Evolutionary conservation across 2,113 vertebrate species (phyloP), one percentile per base, ranked within the genome.

Genomic region (Andinoacara biseriatus): DNA sequence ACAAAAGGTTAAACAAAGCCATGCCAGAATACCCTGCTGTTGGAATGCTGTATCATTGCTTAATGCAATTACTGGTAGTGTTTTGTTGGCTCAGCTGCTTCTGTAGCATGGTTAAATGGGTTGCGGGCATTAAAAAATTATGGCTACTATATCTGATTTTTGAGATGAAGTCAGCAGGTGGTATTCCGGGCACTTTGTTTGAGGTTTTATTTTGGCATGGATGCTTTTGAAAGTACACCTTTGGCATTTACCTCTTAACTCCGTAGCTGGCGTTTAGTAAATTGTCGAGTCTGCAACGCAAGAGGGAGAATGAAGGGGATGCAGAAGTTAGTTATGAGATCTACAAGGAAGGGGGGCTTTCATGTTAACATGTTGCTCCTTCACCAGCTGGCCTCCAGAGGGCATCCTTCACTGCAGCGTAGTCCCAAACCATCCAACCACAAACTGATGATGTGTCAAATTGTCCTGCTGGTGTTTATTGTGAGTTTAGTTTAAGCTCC

Each of bases 231-330:
- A 95, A 93, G 92, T 92, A 95, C 94, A 95, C 94, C 95, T 95
- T 95, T 94, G 87, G 92, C 93, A 95, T 95, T 98, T 98, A 99
- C 98, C 98, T 99, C 97, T 99, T 98, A 93, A 98, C 97, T 94
- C 98, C 97, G 83, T 98, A 98, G 94, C 97, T 98, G 97, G 97
- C 97, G 94, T 99, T 99, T 96, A 98, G 97, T 97, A 99, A 96
- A 96, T 98, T 98, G 97, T 99, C 98, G 95, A 98, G 97, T 96
- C 98, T 99, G 97, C 95, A 96, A 96, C 95, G 95, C 94, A 96
- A 95, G 95, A 96, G 92, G 91, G 92, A 96, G 94, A 95, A 91
- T 95, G 92, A 95, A 95, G 94, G 94, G 96, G 95, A 95, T 96
- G 95, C 91, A 94, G 86, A 95, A 92, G 94, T 96, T 96, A 96